A percentile compares a stretch with the other conserved stretches of the same genome.
phyloP scores from a whole-genome alignment of 2,888 invertebrate species.

The Drosophila setosimentum region DNA sequence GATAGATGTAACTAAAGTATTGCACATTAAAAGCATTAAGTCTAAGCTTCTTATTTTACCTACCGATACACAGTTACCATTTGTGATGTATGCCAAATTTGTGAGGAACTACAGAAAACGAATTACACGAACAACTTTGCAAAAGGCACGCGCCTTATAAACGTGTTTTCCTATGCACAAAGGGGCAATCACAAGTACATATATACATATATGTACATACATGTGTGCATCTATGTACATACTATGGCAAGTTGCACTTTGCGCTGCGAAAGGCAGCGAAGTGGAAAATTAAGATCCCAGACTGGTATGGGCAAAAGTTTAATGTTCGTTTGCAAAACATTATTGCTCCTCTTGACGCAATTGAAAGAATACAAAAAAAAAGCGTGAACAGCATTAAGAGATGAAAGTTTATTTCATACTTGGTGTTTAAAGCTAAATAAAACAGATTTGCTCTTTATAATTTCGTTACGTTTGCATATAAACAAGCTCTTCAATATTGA shows the following conservation, averaged over 20 bases:
- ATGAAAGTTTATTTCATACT: not conserved
- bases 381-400: not conserved
- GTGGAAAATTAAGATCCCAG: conserved; percentile 3
- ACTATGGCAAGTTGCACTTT: not conserved
- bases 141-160: not conserved
- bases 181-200: not conserved
- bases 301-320: not conserved
- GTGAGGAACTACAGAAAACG: not conserved
- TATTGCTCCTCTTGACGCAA: not conserved
- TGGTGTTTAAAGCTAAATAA: not conserved
- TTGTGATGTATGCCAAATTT: not conserved
- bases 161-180: not conserved
- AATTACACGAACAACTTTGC: not conserved
- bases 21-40: not conserved
- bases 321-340: not conserved
- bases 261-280: not conserved
- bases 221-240: not conserved
- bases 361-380: not conserved
- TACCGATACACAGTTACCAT: not conserved
- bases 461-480: not conserved
- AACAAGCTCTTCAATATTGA: not conserved
- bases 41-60: not conserved
- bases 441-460: not conserved
- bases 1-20: not conserved
- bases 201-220: not conserved